phyloP scores from a whole-genome alignment of 1,140 invertebrate species.

The Dendroctonus ponderosae region DNA sequence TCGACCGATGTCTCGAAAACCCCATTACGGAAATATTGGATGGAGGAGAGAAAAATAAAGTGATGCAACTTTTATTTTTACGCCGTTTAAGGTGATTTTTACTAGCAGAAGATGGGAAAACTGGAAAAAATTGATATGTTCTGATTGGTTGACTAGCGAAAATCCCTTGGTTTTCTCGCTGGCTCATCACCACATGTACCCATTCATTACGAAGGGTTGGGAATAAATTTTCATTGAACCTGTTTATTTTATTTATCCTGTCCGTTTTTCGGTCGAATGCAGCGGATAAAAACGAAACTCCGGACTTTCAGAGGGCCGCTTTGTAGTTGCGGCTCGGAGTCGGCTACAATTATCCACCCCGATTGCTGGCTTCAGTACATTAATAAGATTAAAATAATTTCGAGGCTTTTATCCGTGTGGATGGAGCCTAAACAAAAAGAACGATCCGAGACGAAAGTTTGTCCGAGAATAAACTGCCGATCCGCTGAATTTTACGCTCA shows the following conservation, averaged over 20 bases:
- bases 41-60: slow-evolving; percentile 8
- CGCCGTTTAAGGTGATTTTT: slow-evolving; percentile 3
- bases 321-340: slow-evolving; percentile 12
- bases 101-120: neutral
- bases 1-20: slow-evolving; percentile 14
- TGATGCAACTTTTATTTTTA: slow-evolving; percentile 8
- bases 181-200: neutral
- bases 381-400: slow-evolving; percentile 16
- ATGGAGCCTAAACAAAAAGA: slow-evolving; percentile 2
- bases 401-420: slow-evolving; percentile 7
- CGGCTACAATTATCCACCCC: slow-evolving; percentile 14
- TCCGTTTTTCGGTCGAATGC: slow-evolving; percentile 6
- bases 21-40: slow-evolving; percentile 21
- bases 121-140: no score
- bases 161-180: no score
- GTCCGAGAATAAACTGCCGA: no score
- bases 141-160: no score
- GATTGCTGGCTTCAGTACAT: slow-evolving; percentile 9
- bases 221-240: slow-evolving; percentile 4
- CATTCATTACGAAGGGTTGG: neutral
- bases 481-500: no score
- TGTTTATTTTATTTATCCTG: slow-evolving; percentile 13
- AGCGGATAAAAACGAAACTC: slow-evolving; percentile 15
- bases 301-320: slow-evolving; percentile 7
- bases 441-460: neutral